These are phyloP conservation scores for Ariopsis seemanni DNA, from an alignment of 2,113 vertebrate genomes.

Conservation along the genomic window DNA sequence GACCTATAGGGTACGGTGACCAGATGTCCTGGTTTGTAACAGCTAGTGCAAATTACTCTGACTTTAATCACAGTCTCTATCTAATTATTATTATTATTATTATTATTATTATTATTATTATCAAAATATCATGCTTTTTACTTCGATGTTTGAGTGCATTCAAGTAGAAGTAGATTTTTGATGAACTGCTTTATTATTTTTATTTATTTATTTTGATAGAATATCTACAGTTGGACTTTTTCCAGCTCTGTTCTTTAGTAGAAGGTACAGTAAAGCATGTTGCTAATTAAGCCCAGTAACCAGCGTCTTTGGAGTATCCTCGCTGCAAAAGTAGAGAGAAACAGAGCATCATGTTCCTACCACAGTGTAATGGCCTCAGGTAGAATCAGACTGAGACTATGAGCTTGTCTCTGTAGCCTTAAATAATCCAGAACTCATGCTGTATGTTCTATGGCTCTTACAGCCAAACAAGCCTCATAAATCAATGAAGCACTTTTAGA, in stretches of 20 bases:
- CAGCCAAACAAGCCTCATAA: conserved; percentile 20
- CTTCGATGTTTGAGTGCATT: not conserved
- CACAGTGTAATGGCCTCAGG: conserved; percentile 19
- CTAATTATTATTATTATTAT: not conserved
- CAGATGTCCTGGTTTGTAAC: too few species aligned
- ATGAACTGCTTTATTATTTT: not conserved
- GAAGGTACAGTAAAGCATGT: not conserved
- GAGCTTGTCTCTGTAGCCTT: conserved; percentile 14
- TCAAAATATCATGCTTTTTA: not conserved
- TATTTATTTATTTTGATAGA: not conserved
- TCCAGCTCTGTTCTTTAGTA: not conserved
- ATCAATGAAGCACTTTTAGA: conserved; percentile 3
- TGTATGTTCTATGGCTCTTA: conserved; percentile 10
- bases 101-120: not conserved
- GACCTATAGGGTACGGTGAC: too few species aligned
- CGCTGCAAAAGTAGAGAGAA: not conserved
- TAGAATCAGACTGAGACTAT: conserved; percentile 19
- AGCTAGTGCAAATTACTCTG: too few species aligned
- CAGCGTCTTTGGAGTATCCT: not conserved
- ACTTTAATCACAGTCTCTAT: too few species aligned
- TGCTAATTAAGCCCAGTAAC: not conserved
- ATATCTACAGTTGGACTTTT: not conserved
- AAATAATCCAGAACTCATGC: conserved; percentile 25
- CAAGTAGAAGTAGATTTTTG: not conserved
- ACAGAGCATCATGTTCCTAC: not conserved